These are phyloP conservation scores for Meandrusa payeni DNA, from an alignment of 2,888 invertebrate genomes.

Conservation along the genomic window DNA sequence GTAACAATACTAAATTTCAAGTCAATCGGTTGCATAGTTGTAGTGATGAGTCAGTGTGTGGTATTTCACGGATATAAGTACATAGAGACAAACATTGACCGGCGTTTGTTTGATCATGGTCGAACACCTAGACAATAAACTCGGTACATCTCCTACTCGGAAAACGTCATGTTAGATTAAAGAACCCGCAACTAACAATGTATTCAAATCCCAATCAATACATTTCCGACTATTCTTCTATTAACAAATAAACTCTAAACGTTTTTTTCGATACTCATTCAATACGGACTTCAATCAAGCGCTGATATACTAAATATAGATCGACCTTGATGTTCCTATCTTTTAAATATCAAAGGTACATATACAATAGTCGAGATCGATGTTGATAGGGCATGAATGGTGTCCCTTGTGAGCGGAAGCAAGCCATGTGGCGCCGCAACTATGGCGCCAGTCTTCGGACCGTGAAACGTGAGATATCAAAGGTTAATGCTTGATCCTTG, in stretches of 20 bases:
- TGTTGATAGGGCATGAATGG: slow-evolving; percentile 52
- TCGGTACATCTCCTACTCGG: slow-evolving; percentile 38
- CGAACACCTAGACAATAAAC: slow-evolving; percentile 31
- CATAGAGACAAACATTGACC: slow-evolving; percentile 14
- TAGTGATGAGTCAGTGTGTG: too few species aligned
- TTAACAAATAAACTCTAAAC: slow-evolving; percentile 11
- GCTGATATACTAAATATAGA: slow-evolving; percentile 17
- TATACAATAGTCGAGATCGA: slow-evolving; percentile 43
- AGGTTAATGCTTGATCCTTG: slow-evolving; percentile 62
- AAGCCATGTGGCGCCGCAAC: slow-evolving; percentile 51
- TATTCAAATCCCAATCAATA: slow-evolving; percentile 37
- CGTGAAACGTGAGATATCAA: slow-evolving; percentile 58
- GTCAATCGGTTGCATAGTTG: too few species aligned
- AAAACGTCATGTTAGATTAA: slow-evolving; percentile 50
- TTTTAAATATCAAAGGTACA: slow-evolving; percentile 33
- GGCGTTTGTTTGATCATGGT: slow-evolving; percentile 34
- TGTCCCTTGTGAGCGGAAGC: slow-evolving; percentile 49
- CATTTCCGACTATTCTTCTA: slow-evolving; percentile 6
- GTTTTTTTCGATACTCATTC: slow-evolving; percentile 12
- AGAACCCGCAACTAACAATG: slow-evolving; percentile 41
- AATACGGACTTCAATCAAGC: slow-evolving; percentile 6
- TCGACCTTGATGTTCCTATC: slow-evolving; percentile 56
- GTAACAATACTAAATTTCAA: too few species aligned
- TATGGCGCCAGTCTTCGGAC: slow-evolving; percentile 54
- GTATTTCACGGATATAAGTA: too few species aligned